These are phyloP conservation scores for Acipenser ruthenus DNA, from an alignment of 2,797 vertebrate genomes.

Conservation along the genomic window DNA sequence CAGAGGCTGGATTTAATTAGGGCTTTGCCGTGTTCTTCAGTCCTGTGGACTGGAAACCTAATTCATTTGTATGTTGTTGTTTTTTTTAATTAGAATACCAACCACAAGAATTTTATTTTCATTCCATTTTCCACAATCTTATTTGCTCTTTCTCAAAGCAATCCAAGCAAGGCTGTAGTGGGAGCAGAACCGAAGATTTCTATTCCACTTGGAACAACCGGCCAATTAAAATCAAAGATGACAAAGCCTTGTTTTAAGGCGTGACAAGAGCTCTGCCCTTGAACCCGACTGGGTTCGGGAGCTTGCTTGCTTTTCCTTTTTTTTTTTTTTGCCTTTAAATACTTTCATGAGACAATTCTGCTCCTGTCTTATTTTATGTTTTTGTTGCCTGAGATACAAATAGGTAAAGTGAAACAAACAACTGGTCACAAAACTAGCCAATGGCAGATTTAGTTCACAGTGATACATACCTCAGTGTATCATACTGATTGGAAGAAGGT, in stretches of 20 bases:
- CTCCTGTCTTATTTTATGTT: too few relatives aligned
- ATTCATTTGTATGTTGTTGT: conserved; percentile 3
- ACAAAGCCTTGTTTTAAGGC: conserved; percentile 13
- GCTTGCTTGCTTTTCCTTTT: conserved; percentile 21
- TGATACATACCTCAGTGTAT: too few relatives aligned
- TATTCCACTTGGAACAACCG: conserved; percentile 27
- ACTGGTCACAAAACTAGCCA: too few relatives aligned
- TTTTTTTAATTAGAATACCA: conserved; percentile 6
- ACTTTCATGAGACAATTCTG: conserved; percentile 12
- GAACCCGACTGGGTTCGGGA: conserved; percentile 26
- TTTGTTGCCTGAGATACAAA: too few relatives aligned
- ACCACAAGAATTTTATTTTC: conserved; percentile 20
- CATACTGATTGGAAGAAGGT: too few relatives aligned
- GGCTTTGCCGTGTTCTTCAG: conserved; percentile 20
- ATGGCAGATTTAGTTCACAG: too few relatives aligned
- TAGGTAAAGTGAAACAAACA: too few relatives aligned
- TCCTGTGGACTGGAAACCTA: conserved; percentile 1
- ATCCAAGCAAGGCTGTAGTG: conserved; percentile 16
- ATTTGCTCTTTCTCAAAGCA: conserved; percentile 27
- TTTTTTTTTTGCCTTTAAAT: conserved; percentile 13
- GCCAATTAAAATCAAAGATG: conserved; percentile 36
- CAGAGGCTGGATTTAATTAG: conserved; percentile 46
- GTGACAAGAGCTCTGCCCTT: conserved; percentile 28
- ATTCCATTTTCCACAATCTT: conserved; percentile 29
- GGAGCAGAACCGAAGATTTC: background rate